Evolutionary conservation across 1,140 invertebrate genomes (phyloP).

Genomic region (Drosophila neocordata): DNA sequence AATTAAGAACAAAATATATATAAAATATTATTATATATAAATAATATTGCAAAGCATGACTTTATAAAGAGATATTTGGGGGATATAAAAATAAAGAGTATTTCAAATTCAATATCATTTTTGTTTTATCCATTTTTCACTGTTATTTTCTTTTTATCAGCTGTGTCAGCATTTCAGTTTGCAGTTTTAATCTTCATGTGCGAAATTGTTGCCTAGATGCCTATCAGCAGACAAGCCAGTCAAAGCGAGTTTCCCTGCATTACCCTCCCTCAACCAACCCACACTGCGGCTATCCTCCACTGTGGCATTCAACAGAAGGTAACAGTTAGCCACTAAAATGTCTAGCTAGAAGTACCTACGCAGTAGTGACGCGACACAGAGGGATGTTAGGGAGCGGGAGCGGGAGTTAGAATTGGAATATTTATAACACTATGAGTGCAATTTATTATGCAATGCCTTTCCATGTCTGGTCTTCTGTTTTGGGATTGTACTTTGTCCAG

Average conservation of each 20-base stretch:
- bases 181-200: conserved; percentile 61
- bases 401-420: conserved; percentile 31
- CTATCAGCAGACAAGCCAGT: conserved; percentile 54
- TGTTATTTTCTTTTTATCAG: conserved; percentile 39
- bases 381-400: too few species aligned
- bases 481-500: conserved; percentile 32
- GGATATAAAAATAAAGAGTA: too few species aligned
- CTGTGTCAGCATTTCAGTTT: conserved; percentile 66
- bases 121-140: conserved; percentile 26
- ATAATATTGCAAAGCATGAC: too few species aligned
- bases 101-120: not conserved
- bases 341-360: not conserved
- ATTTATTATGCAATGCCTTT: conserved; percentile 78
- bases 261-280: not conserved
- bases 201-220: conserved; percentile 73
- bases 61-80: too few species aligned
- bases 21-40: too few species aligned
- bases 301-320: conserved; percentile 7
- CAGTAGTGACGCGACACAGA: not conserved
- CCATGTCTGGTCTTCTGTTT: conserved; percentile 32
- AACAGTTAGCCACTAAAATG: not conserved
- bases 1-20: too few species aligned
- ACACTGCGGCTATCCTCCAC: not conserved
- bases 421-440: conserved; percentile 76
- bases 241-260: conserved; percentile 10